Base-by-base conservation (phyloP, 2,113 vertebrate species). In the Hypomesus transpacificus region DNA sequence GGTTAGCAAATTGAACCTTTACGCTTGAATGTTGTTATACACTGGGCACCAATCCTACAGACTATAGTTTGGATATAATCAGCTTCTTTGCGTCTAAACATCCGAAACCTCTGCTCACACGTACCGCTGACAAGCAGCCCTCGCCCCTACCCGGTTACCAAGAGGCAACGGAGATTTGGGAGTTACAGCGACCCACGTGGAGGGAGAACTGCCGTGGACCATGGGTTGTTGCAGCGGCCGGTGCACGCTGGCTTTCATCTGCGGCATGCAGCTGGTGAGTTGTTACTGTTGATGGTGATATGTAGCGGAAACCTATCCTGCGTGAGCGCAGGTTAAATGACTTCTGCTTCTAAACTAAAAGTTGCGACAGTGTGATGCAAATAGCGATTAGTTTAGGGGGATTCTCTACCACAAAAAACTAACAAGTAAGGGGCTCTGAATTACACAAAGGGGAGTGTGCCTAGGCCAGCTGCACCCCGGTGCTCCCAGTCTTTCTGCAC, bases 211-310 rank as follows among this genome's bases (percentile, higher is more conserved):
- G 85, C 80, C 79, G 75, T 79, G 82, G 86, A 87, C 76, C 91
- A 98, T 98, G 96, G 95, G 95, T 87, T 96, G 94, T 91, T 98
- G 96, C 91, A 96, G 94, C 78, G 96, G 96, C 88, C 93, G 96
- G 89, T 96, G 96, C 83, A 96, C 95, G 85, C 91, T 98, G 81
- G 92, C 95, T 87, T 95, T 94, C 85, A 93, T 97, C 91, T 98
- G 95, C 91, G 95, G 95, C 90, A 96, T 96, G 92, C 96, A 98
- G 92, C 93, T 98, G 95, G 96, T 98, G 92, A 97, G 96, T 93
- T 28, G 73, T 34, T 34, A 5, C 31, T 34, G 31, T 34, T 34
- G 31, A 34, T 34, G 31, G 31, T 34, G 31, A 34, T 34, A 34
- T 34, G 31, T 7, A 34, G 31, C 31, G 31, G 5, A 80, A 68